These are phyloP conservation scores for Aphaenogaster floridana DNA, from an alignment of 1,140 invertebrate species.

Conservation along the genomic window DNA sequence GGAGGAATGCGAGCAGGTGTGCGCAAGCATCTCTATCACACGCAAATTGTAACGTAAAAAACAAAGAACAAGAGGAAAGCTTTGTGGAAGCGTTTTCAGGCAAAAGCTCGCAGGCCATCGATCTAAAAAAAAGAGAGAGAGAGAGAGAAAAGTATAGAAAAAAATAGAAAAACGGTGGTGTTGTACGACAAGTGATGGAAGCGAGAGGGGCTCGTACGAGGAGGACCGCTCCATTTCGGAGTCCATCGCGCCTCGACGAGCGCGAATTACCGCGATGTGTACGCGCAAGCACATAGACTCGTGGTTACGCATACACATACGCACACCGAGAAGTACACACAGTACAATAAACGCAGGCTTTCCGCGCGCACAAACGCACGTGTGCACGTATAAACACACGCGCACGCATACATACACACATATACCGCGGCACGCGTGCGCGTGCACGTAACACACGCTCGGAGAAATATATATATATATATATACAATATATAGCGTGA, in stretches of 20 bases:
- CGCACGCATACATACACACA: not conserved
- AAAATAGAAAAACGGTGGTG: constrained; percentile 46
- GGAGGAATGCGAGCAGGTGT: constrained; percentile 34
- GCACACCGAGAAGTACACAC: constrained; percentile 56
- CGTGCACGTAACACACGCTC: constrained; percentile 60
- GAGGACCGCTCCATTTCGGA: constrained; percentile 53
- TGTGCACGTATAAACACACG: constrained; percentile 68
- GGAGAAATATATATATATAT: constrained; percentile 51
- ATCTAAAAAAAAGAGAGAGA: constrained; percentile 33
- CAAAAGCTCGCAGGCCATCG: constrained; percentile 72
- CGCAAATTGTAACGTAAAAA: constrained; percentile 49
- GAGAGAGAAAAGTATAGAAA: not conserved
- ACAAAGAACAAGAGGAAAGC: constrained; percentile 42
- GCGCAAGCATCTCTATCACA: constrained; percentile 48
- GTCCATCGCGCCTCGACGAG: constrained; percentile 64
- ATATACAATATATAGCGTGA: constrained; percentile 67
- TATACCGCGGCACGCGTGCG: not conserved
- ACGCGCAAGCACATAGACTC: constrained; percentile 52
- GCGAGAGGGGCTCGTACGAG: constrained; percentile 69
- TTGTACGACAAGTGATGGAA: constrained; percentile 68
- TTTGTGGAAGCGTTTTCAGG: constrained; percentile 72
- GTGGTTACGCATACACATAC: constrained; percentile 12
- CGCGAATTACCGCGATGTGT: constrained; percentile 59
- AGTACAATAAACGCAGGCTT: constrained; percentile 58
- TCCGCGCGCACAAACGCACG: constrained; percentile 47